Evolutionary conservation across 1,140 invertebrate genomes (phyloP).

Genomic region (Calephelis virginiensis): DNA sequence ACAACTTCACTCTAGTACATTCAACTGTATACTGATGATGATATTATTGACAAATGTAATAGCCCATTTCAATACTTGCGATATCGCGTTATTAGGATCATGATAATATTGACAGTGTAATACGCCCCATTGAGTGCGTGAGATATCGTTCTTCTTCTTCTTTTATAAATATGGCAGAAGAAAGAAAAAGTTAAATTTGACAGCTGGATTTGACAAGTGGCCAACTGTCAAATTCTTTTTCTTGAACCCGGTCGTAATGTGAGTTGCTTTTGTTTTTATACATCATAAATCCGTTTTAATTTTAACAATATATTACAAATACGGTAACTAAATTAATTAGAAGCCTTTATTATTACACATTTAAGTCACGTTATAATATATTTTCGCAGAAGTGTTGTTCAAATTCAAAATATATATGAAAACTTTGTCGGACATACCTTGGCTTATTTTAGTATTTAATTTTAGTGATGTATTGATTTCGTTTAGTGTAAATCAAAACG

Average conservation of each 20-base stretch:
- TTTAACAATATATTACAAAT: background rate
- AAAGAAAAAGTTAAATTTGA: slow-evolving; percentile 7
- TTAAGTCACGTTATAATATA: slow-evolving; percentile 53
- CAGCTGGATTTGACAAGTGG: slow-evolving; percentile 5
- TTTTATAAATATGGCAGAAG: too few relatives aligned
- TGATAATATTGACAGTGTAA: too few relatives aligned
- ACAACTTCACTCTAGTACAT: too few relatives aligned
- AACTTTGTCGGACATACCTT: slow-evolving; percentile 13
- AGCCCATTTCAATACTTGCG: too few relatives aligned
- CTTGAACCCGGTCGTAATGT: slow-evolving; percentile 71
- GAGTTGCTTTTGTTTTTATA: slow-evolving; percentile 61
- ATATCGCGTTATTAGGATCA: too few relatives aligned
- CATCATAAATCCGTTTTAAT: slow-evolving; percentile 63
- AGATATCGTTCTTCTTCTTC: too few relatives aligned
- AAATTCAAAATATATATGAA: background rate
- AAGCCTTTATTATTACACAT: slow-evolving; percentile 29
- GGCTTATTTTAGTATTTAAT: slow-evolving; percentile 4
- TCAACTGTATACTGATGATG: too few relatives aligned
- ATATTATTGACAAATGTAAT: too few relatives aligned
- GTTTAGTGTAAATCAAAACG: background rate
- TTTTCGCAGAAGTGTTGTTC: slow-evolving; percentile 36
- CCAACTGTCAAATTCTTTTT: slow-evolving; percentile 59
- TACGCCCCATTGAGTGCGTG: too few relatives aligned
- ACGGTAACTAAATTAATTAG: slow-evolving; percentile 7
- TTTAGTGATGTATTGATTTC: slow-evolving; percentile 30